Evolutionary conservation across 2,888 invertebrate species (phyloP).

Genomic region (Ceratothoa steindachneri): DNA sequence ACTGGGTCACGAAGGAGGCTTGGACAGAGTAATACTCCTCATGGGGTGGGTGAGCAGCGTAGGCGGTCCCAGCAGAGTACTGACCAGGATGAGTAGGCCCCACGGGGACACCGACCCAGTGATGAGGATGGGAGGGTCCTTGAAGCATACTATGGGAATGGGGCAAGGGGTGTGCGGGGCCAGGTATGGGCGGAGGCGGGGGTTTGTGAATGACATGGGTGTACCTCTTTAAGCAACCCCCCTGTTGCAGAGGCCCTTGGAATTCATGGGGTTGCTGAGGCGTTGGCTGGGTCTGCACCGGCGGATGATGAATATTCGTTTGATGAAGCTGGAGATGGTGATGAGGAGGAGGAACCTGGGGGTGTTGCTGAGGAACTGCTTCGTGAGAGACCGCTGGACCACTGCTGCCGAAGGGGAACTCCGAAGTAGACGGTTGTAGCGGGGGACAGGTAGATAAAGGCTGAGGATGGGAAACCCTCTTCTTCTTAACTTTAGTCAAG

Average conservation of each 20-base stretch:
- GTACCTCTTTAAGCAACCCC: conserved; percentile 25
- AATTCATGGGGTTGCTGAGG: neutral
- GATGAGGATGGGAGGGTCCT: conserved; percentile 21
- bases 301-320: neutral
- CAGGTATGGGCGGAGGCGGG: conserved; percentile 10
- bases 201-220: conserved; percentile 18
- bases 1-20: conserved; percentile 34
- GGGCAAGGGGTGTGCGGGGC: neutral
- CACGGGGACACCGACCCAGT: conserved; percentile 34
- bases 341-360: neutral
- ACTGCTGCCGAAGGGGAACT: neutral
- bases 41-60: conserved; percentile 30
- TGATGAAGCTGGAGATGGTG: neutral
- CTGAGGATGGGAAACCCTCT: conserved; percentile 10
- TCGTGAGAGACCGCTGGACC: neutral
- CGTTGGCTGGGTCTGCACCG: neutral
- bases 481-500: conserved; percentile 18
- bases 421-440: neutral
- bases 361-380: neutral
- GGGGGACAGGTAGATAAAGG: neutral
- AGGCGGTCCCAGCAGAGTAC: conserved; percentile 34
- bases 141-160: neutral
- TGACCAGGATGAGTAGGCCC: conserved; percentile 14
- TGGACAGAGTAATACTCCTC: conserved; percentile 36
- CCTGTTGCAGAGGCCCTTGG: neutral